Conservation (phyloP, 2,888 invertebrate genomes). For the Octonoba sinensis region DNA sequence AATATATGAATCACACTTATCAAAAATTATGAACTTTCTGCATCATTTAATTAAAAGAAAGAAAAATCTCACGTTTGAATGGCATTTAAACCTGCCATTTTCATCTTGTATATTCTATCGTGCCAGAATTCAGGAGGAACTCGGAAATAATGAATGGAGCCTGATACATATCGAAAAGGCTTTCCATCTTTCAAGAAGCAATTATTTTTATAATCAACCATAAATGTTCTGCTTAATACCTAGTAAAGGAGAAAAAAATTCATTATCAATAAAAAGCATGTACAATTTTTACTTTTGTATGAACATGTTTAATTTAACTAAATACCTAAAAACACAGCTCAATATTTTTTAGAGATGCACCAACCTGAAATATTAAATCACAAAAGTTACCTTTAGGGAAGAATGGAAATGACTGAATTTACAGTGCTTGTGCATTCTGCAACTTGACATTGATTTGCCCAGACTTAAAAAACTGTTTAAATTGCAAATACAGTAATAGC, state of each 20-base stretch:
- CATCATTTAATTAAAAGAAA: neutral
- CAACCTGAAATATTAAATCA: too few species aligned
- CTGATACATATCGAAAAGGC: slow-evolving; percentile 70
- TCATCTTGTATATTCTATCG: slow-evolving; percentile 68
- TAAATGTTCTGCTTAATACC: slow-evolving; percentile 67
- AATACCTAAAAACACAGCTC: too few species aligned
- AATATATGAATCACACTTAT: too few species aligned
- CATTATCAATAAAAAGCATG: neutral
- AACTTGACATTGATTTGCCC: too few species aligned
- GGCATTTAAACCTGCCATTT: slow-evolving; percentile 70
- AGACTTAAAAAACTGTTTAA: too few species aligned
- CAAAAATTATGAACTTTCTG: too few species aligned
- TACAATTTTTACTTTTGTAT: neutral
- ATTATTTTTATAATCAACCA: slow-evolving; percentile 71
- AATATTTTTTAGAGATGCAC: too few species aligned
- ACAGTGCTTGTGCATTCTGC: too few species aligned
- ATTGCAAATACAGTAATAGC: too few species aligned
- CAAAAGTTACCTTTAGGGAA: too few species aligned
- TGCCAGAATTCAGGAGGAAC: slow-evolving; percentile 69
- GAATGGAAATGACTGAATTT: too few species aligned
- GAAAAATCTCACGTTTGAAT: slow-evolving; percentile 68
- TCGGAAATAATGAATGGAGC: slow-evolving; percentile 70
- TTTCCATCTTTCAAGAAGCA: slow-evolving; percentile 72
- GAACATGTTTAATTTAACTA: too few species aligned
- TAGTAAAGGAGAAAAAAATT: slow-evolving; percentile 11